Evolutionary conservation across 1,140 invertebrate genomes (phyloP), one percentile per base, ranked within the genome.

Genomic region (Helicoverpa armigera): DNA sequence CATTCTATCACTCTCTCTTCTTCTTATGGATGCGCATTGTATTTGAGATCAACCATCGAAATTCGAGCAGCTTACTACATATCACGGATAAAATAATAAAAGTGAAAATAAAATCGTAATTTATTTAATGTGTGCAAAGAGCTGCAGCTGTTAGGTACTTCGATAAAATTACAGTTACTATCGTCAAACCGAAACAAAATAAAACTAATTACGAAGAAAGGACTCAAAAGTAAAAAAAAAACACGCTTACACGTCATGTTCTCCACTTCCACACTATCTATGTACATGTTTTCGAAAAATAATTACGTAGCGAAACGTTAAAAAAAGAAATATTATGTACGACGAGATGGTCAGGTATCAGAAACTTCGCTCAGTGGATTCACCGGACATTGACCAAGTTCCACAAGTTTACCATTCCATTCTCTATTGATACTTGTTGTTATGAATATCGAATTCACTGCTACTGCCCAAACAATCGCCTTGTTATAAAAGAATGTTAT

Each of bases 321-420:
- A 69, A 74, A 63, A 29, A 80, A 80, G 54, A 72, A 75, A 18
- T 61, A 53, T 35, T 58, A 79, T 16, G 72, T 65, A 67, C 23
- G 67, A 53, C 56, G 61, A 77, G 75, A 67, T 77, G 75, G 58
- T 51, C 61, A n/a, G 61, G 61, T 77, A 67, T 77, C 61, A 56
- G 73, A 82, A 82, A 73, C 80, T 63, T 58, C 60, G 56, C 51
- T 50, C 58, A 70, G 76, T 76, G 79, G 85, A 88, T 86, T 83
- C 82, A 89, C 86, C 91, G 91, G 91, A 91, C 90, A 92, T 92
- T 81, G 82, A 83, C 83, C 61, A 81, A 87, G 88, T 88, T 90
- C 89, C 88, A 86, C 77, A 83, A 83, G 78, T 79, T 83, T 87
- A 82, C 84, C 84, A 84, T 89, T 87, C 76, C 83, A 86, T 85